These are phyloP conservation scores for Cyphomyrus plagiostoma DNA, from an alignment of 2,113 vertebrate species.

Conservation along the genomic window DNA sequence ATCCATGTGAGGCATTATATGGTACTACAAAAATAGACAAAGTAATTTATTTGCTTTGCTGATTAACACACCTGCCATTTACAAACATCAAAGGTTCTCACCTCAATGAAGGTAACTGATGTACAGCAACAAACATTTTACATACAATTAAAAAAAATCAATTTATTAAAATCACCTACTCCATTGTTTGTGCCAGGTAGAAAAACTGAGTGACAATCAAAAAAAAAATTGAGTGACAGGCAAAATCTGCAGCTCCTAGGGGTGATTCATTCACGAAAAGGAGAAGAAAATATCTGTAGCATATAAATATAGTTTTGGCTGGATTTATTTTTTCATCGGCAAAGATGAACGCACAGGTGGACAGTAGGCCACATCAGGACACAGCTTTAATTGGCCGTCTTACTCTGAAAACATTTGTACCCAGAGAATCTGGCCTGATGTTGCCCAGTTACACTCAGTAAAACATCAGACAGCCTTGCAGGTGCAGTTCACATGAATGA, in stretches of 20 bases:
- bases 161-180: neutral
- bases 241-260: neutral
- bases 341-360: neutral
- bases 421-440: neutral
- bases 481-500: neutral
- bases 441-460: neutral
- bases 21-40: neutral
- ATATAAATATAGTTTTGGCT: neutral
- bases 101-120: neutral
- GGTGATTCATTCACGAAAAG: neutral
- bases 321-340: neutral
- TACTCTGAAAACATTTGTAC: neutral
- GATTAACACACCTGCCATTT: neutral
- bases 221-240: neutral
- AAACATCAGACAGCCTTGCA: neutral
- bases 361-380: neutral
- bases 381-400: neutral
- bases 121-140: neutral
- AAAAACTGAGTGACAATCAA: neutral
- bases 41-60: neutral
- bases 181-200: neutral
- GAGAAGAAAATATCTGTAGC: neutral
- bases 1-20: neutral
- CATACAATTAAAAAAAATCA: neutral
- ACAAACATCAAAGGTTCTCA: neutral